phyloP scores from a whole-genome alignment of 1,140 invertebrate genomes.

The Globodera ellingtonae region DNA sequence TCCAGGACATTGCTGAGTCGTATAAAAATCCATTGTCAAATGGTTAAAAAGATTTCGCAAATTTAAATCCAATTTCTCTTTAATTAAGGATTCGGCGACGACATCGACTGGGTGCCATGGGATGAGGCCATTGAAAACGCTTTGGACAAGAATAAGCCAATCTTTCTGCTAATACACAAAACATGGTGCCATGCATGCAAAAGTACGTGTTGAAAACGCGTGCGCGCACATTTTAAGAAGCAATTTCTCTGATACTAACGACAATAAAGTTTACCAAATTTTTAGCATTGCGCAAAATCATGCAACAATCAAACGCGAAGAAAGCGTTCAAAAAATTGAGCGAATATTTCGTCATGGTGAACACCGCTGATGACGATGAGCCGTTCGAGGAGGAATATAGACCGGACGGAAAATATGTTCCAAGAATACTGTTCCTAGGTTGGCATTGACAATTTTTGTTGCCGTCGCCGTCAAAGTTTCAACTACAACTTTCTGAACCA shows the following conservation, averaged over 20 bases:
- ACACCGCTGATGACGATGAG: conserved; percentile 64
- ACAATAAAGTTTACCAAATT: neutral
- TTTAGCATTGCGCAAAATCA: conserved; percentile 63
- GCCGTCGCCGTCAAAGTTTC: too few species aligned
- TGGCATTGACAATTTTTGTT: neutral
- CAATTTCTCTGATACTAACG: conserved; percentile 4
- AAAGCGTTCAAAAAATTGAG: conserved; percentile 64
- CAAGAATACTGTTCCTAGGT: conserved; percentile 61
- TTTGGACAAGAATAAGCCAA: conserved; percentile 61
- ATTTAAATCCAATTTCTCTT: neutral
- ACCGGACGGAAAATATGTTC: conserved; percentile 63
- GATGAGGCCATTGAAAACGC: conserved; percentile 63
- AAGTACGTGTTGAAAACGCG: conserved; percentile 34
- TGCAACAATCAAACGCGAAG: conserved; percentile 64
- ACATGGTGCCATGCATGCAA: conserved; percentile 65
- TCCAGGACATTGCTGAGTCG: conserved; percentile 35
- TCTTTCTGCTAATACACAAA: conserved; percentile 64
- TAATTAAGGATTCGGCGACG: conserved; percentile 59
- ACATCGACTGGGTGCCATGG: conserved; percentile 64
- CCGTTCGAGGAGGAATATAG: conserved; percentile 62
- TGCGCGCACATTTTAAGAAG: neutral
- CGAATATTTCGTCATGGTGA: conserved; percentile 65
- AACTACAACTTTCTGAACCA: neutral
- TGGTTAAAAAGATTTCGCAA: conserved; percentile 3
- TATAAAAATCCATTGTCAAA: conserved; percentile 43